Conservation (phyloP, 35 echinoderm and acorn worm species). For the Apostichopus japonicus region DNA sequence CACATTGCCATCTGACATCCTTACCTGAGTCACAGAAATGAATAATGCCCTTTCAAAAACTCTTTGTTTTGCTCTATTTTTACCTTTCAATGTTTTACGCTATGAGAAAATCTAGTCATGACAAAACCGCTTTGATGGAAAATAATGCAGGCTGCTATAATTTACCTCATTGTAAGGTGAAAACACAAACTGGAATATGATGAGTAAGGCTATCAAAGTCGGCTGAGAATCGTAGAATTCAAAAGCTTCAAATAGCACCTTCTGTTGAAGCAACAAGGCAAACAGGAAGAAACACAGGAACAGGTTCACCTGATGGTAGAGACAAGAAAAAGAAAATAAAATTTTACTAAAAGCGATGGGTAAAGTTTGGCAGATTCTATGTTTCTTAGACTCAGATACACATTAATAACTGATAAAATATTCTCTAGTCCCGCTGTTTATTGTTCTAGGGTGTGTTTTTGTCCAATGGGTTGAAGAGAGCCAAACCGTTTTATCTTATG, state of each 20-base stretch:
- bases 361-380: no score
- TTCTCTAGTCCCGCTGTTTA: no score
- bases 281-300: constrained; percentile 96
- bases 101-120: no score
- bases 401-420: no score
- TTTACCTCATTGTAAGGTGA: constrained; percentile 98
- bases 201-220: constrained; percentile 83
- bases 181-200: constrained; percentile 96
- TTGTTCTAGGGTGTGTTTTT: no score
- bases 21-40: no score
- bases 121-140: no score
- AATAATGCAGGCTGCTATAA: background rate
- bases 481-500: no score
- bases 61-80: background rate
- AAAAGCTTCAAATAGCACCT: constrained; percentile 91
- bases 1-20: no score
- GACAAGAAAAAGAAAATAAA: constrained; percentile 32
- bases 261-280: constrained; percentile 81
- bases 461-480: no score
- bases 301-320: constrained; percentile 77
- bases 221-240: constrained; percentile 84
- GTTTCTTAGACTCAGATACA: no score
- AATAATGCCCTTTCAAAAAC: background rate
- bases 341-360: background rate
- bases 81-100: no score